Percentiles rank a stretch among this genome's conserved stretches.
phyloP scores from a whole-genome alignment of 2,797 vertebrate genomes.

The Antennarius maculatus region DNA sequence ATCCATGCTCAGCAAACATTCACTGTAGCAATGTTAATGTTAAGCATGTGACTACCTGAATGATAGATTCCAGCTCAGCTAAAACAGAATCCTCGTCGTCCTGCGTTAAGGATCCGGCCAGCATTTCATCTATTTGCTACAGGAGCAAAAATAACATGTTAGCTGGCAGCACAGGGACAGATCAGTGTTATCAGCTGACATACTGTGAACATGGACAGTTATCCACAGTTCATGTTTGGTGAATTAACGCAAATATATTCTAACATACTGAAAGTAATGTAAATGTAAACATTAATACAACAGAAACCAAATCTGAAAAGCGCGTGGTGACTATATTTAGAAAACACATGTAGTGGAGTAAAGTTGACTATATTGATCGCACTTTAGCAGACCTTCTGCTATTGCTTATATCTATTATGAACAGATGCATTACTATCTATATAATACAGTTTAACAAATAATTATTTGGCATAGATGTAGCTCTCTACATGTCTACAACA shows the following conservation, averaged over 20 bases:
- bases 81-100: slow-evolving; percentile 93
- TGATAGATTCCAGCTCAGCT: slow-evolving; percentile 90
- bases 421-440: not conserved
- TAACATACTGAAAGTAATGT: too few relatives aligned
- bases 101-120: slow-evolving; percentile 88
- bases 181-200: not conserved
- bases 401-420: not conserved
- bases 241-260: too few relatives aligned
- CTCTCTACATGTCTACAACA: not conserved
- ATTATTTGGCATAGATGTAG: not conserved
- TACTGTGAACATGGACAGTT: not conserved
- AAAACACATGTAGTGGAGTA: too few relatives aligned
- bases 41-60: slow-evolving; percentile 81
- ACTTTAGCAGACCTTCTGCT: not conserved
- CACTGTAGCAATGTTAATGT: not conserved
- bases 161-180: not conserved
- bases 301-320: too few relatives aligned
- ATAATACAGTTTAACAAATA: not conserved
- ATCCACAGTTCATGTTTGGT: not conserved
- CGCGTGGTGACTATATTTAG: too few relatives aligned
- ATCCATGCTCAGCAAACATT: slow-evolving; percentile 11
- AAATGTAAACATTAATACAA: too few relatives aligned
- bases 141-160: slow-evolving; percentile 7
- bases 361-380: too few relatives aligned
- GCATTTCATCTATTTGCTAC: slow-evolving; percentile 94